These are phyloP conservation scores for Selene dorsalis DNA, from an alignment of 2,797 vertebrate species.

Conservation along the genomic window DNA sequence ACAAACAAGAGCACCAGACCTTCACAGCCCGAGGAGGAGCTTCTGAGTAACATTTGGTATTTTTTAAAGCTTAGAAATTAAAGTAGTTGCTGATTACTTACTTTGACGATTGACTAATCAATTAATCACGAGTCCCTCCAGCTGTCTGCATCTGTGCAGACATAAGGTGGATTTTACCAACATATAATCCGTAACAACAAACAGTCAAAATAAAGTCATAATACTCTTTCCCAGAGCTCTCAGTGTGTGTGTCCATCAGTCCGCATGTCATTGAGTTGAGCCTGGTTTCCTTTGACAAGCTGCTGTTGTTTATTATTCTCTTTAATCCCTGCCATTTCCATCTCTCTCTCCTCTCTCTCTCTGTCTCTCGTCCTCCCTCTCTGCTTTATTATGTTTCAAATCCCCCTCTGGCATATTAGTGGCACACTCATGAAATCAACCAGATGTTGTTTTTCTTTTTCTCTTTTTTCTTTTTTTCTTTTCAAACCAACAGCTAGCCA, in stretches of 20 bases:
- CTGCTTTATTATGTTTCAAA: slow-evolving; percentile 9
- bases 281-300: slow-evolving; percentile 23
- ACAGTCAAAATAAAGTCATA: not conserved
- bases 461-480: slow-evolving; percentile 38
- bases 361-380: not conserved
- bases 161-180: not conserved
- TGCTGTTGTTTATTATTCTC: slow-evolving; percentile 44
- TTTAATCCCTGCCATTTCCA: slow-evolving; percentile 36
- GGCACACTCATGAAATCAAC: slow-evolving; percentile 2
- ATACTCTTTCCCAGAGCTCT: slow-evolving; percentile 7
- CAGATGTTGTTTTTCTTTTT: slow-evolving; percentile 37
- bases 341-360: slow-evolving; percentile 16
- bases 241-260: not conserved
- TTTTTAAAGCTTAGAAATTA: not conserved
- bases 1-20: not conserved
- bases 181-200: not conserved
- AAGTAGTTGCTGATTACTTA: not conserved
- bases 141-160: not conserved
- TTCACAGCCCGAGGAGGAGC: not conserved
- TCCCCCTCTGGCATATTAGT: slow-evolving; percentile 5
- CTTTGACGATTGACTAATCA: not conserved
- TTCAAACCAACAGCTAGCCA: slow-evolving; percentile 91
- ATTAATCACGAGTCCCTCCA: not conserved
- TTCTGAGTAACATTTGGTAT: not conserved
- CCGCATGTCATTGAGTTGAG: slow-evolving; percentile 11